phyloP scores from a whole-genome alignment of 2,888 invertebrate species.

The Eupithecia insigniata region DNA sequence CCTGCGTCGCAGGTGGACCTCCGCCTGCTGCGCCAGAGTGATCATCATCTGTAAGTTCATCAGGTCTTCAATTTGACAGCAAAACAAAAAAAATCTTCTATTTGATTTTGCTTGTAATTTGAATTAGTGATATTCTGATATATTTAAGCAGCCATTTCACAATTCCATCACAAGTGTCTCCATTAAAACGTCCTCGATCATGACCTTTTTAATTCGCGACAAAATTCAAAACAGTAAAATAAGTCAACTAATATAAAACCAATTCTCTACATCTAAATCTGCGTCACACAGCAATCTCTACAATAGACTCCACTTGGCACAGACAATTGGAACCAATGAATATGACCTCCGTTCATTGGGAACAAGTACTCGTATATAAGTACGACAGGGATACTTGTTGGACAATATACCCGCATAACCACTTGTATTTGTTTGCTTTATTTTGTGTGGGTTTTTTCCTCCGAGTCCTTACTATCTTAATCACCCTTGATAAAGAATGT shows the following conservation, averaged over 20 bases:
- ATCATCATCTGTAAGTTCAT: too few relatives aligned
- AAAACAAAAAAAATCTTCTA: too few relatives aligned
- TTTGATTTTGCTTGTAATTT: too few relatives aligned
- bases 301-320: slow-evolving; percentile 29
- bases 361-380: slow-evolving; percentile 36
- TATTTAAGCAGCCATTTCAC: not conserved
- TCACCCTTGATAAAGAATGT: too few relatives aligned
- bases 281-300: slow-evolving; percentile 26
- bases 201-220: not conserved
- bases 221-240: not conserved
- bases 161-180: not conserved
- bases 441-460: not conserved
- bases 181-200: not conserved
- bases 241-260: not conserved
- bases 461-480: not conserved
- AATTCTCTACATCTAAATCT: slow-evolving; percentile 10
- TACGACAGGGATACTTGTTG: slow-evolving; percentile 28
- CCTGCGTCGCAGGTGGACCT: too few relatives aligned
- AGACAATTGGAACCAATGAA: slow-evolving; percentile 75
- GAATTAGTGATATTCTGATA: not conserved
- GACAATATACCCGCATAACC: slow-evolving; percentile 39
- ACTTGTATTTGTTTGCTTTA: not conserved
- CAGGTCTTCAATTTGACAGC: too few relatives aligned
- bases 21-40: too few relatives aligned
- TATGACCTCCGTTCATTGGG: slow-evolving; percentile 65